Percentiles rank a stretch among this genome's conserved stretches.
phyloP scores from a whole-genome alignment of 2,888 invertebrate species.

The Orchestes rusci region DNA sequence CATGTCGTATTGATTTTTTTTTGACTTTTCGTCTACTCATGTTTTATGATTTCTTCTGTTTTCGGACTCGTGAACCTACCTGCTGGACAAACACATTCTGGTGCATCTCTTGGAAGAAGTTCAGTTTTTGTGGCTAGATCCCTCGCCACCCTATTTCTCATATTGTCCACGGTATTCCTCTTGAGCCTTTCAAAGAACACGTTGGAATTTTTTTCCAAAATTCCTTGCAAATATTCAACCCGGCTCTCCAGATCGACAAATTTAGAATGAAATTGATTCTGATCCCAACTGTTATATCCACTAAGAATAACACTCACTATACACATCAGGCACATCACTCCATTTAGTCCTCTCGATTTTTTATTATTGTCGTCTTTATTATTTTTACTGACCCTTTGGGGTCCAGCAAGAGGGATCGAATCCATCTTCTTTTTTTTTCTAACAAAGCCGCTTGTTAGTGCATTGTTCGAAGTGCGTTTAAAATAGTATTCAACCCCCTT shows the following conservation, averaged over 20 bases:
- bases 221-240: slow-evolving; percentile 49
- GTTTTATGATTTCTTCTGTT: no score
- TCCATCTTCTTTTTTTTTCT: slow-evolving; percentile 34
- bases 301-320: slow-evolving; percentile 56
- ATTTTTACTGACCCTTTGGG: slow-evolving; percentile 28
- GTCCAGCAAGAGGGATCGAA: slow-evolving; percentile 35
- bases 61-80: slow-evolving; percentile 50
- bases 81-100: slow-evolving; percentile 67
- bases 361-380: slow-evolving; percentile 17
- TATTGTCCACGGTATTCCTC: slow-evolving; percentile 47
- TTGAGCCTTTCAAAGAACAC: slow-evolving; percentile 51
- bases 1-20: neutral
- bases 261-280: slow-evolving; percentile 49
- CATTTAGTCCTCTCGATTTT: slow-evolving; percentile 32
- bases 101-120: slow-evolving; percentile 51
- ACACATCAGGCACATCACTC: slow-evolving; percentile 57
- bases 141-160: slow-evolving; percentile 41
- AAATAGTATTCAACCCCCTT: slow-evolving; percentile 24
- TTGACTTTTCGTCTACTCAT: neutral
- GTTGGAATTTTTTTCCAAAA: slow-evolving; percentile 40
- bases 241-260: slow-evolving; percentile 51
- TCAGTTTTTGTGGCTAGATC: slow-evolving; percentile 35
- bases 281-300: slow-evolving; percentile 55
- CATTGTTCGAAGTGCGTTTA: slow-evolving; percentile 23
- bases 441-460: slow-evolving; percentile 35